These are phyloP conservation scores for Samia ricini DNA, from an alignment of 1,140 invertebrate genomes.

Conservation along the genomic window DNA sequence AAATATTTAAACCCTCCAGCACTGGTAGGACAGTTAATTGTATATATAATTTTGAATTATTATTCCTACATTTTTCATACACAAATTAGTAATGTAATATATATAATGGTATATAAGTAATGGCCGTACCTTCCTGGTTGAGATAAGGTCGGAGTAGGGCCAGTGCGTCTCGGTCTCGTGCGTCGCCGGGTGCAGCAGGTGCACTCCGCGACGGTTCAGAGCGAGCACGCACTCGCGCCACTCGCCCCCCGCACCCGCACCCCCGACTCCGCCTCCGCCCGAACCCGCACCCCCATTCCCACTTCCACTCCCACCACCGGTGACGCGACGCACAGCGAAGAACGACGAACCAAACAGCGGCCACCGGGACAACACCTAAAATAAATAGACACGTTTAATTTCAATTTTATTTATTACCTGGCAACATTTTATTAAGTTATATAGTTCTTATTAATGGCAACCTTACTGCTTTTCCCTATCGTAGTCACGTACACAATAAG, in stretches of 20 bases:
- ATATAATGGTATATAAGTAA: too few relatives aligned
- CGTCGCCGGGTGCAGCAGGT: slow-evolving; percentile 94
- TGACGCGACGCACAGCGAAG: slow-evolving; percentile 94
- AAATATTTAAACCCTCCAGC: too few relatives aligned
- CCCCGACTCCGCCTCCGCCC: background rate
- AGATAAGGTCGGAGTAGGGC: slow-evolving; percentile 96
- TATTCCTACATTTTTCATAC: too few relatives aligned
- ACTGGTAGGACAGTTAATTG: too few relatives aligned
- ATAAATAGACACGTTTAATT: background rate
- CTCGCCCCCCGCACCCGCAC: slow-evolving; percentile 70
- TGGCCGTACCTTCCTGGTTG: slow-evolving; percentile 89
- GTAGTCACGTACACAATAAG: too few relatives aligned
- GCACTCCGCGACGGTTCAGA: slow-evolving; percentile 94
- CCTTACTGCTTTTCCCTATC: too few relatives aligned
- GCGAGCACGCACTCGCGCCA: slow-evolving; percentile 94
- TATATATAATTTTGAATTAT: too few relatives aligned
- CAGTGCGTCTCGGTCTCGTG: slow-evolving; percentile 95
- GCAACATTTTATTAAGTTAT: too few relatives aligned
- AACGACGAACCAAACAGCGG: slow-evolving; percentile 98
- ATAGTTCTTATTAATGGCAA: too few relatives aligned
- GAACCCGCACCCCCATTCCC: slow-evolving; percentile 87
- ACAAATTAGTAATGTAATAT: too few relatives aligned
- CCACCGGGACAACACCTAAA: slow-evolving; percentile 92
- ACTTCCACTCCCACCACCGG: slow-evolving; percentile 57
- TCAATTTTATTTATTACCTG: background rate